A percentile compares a stretch with the other conserved stretches of the same genome.
Evolutionary conservation across 2,797 vertebrate species (phyloP).

Genomic region (Chanos chanos): DNA sequence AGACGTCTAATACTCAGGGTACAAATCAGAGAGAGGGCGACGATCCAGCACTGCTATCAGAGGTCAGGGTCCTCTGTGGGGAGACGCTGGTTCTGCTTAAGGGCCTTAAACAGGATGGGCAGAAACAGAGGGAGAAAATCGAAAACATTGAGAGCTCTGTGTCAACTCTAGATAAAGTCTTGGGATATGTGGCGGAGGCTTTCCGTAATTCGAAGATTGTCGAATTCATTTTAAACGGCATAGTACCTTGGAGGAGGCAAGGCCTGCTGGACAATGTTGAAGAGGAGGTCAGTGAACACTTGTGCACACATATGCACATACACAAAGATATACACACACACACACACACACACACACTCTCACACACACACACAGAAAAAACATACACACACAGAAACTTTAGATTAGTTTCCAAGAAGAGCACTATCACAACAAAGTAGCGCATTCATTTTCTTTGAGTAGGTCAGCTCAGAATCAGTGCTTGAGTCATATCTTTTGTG

Average conservation of each 20-base stretch:
- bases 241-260: slow-evolving; percentile 72
- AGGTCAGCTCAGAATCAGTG: too few species aligned
- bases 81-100: slow-evolving; percentile 73
- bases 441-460: too few species aligned
- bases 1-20: too few species aligned
- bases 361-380: too few species aligned
- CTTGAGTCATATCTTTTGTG: too few species aligned
- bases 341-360: too few species aligned
- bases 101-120: slow-evolving; percentile 64
- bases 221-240: slow-evolving; percentile 76
- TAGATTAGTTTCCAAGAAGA: too few species aligned
- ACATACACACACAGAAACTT: too few species aligned
- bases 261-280: slow-evolving; percentile 55
- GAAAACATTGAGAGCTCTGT: slow-evolving; percentile 75
- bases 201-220: slow-evolving; percentile 79
- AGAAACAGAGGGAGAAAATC: slow-evolving; percentile 70
- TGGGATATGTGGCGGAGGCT: slow-evolving; percentile 70
- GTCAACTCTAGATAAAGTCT: slow-evolving; percentile 71
- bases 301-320: too few species aligned
- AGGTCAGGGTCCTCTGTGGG: slow-evolving; percentile 55
- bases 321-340: too few species aligned
- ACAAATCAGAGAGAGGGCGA: slow-evolving; percentile 6
- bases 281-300: slow-evolving; percentile 55
- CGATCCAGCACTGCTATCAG: slow-evolving; percentile 29
- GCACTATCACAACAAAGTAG: too few species aligned